Percentiles rank a stretch among this genome's conserved stretches.
phyloP scores from a whole-genome alignment of 2,113 vertebrate genomes.

The Lynx canadensis region DNA sequence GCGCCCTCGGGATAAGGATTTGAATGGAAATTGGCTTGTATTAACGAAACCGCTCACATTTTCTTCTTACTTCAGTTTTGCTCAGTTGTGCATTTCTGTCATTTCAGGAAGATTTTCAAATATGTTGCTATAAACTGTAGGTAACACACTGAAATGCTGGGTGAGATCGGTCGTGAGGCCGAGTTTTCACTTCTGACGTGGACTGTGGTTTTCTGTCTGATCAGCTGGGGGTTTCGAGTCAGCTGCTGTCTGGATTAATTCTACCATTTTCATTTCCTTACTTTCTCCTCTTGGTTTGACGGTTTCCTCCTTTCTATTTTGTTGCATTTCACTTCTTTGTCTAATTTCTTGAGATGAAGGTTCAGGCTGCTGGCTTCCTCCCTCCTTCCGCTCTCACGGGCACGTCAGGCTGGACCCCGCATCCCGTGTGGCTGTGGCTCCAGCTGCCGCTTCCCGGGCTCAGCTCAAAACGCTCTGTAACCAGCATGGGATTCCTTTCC shows the following conservation, averaged over 20 bases:
- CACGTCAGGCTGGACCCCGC: background rate
- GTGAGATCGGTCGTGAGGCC: fast-evolving
- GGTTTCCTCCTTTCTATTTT: background rate
- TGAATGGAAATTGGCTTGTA: background rate
- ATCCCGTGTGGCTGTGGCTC: background rate
- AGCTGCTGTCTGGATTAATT: fast-evolving
- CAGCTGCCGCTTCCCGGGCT: background rate
- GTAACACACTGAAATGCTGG: fast-evolving
- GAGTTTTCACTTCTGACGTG: background rate
- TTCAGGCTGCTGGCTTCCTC: background rate
- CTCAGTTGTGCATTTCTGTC: background rate
- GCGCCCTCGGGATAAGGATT: background rate
- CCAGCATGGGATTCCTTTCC: background rate
- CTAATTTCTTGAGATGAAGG: background rate
- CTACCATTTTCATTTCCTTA: background rate
- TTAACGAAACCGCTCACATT: background rate
- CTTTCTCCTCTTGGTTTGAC: background rate
- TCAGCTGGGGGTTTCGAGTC: fast-evolving
- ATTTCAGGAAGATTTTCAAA: background rate
- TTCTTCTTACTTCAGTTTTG: background rate
- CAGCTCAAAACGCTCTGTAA: background rate
- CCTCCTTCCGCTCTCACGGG: background rate
- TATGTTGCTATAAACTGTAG: too few species aligned
- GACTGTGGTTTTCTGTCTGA: background rate
- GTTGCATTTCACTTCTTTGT: background rate